phyloP scores from a whole-genome alignment of 2,113 vertebrate species.

The Indri indri region DNA sequence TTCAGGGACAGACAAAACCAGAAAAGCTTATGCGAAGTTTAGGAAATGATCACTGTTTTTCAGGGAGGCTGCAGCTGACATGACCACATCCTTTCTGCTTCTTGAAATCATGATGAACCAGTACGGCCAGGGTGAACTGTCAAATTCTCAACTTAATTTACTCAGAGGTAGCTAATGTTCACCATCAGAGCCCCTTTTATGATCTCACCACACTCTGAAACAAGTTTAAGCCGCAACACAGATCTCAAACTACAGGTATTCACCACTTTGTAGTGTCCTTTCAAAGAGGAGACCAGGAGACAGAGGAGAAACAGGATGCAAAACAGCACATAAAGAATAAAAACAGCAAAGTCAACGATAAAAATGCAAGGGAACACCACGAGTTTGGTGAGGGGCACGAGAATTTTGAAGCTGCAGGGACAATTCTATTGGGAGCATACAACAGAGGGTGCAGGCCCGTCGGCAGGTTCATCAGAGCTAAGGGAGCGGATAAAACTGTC shows the following conservation, averaged over 20 bases:
- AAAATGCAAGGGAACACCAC: neutral
- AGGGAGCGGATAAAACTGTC: neutral
- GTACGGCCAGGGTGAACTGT: neutral
- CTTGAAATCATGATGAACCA: neutral
- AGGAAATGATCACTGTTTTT: neutral
- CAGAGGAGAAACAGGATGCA: neutral
- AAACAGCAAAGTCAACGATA: neutral
- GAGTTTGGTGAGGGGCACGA: too few relatives aligned
- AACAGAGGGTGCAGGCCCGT: neutral
- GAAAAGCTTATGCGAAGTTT: neutral
- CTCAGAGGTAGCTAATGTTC: neutral
- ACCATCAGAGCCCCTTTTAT: neutral
- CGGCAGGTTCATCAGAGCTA: neutral
- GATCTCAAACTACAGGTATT: neutral
- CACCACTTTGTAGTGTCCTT: neutral
- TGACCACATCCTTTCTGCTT: neutral
- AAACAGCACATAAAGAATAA: neutral
- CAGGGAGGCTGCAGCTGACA: neutral
- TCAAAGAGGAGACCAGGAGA: neutral
- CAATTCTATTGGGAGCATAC: neutral
- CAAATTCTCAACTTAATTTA: neutral
- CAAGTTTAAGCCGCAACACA: fast-evolving
- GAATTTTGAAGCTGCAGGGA: neutral
- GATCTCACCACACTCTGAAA: neutral
- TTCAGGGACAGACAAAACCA: neutral